phyloP scores from a whole-genome alignment of 2,797 vertebrate genomes.

The Microctenopoma steveboyesi region DNA sequence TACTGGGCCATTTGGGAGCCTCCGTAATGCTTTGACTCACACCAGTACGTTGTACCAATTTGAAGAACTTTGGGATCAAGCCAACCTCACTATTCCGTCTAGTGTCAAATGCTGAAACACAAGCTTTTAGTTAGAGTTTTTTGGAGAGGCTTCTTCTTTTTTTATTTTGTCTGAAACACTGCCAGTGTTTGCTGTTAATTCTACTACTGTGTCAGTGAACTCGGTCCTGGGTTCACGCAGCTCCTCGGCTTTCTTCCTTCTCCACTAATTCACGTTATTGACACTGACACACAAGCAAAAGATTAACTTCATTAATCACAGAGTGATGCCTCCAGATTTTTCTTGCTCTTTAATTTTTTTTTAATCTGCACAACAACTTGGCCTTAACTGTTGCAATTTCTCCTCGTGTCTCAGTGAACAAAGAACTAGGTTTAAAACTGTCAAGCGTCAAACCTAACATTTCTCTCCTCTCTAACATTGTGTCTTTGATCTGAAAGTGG shows the following conservation, averaged over 20 bases:
- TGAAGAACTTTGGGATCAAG: slow-evolving; percentile 77
- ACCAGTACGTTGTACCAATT: slow-evolving; percentile 58
- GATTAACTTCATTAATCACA: slow-evolving; percentile 81
- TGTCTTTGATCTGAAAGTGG: slow-evolving; percentile 50
- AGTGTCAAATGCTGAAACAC: slow-evolving; percentile 59
- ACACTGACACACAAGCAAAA: slow-evolving; percentile 76
- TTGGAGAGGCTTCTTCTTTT: neutral
- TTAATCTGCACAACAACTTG: slow-evolving; percentile 47
- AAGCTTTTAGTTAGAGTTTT: slow-evolving; percentile 63
- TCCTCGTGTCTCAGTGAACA: slow-evolving; percentile 45
- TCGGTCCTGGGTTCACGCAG: slow-evolving; percentile 57
- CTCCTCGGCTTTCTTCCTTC: slow-evolving; percentile 45
- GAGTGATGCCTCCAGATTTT: slow-evolving; percentile 63
- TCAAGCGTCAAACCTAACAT: slow-evolving; percentile 63
- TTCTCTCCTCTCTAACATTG: slow-evolving; percentile 58
- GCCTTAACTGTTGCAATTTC: slow-evolving; percentile 52
- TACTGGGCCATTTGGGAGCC: slow-evolving; percentile 65
- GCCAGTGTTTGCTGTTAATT: slow-evolving; percentile 54
- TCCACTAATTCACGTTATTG: slow-evolving; percentile 78
- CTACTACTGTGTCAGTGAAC: slow-evolving; percentile 53
- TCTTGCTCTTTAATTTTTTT: neutral
- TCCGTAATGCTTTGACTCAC: slow-evolving; percentile 67
- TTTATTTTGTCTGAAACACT: slow-evolving; percentile 53
- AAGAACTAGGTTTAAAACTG: slow-evolving; percentile 59
- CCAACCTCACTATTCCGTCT: slow-evolving; percentile 58